These are phyloP conservation scores for Bombylius discolor DNA, from an alignment of 2,888 invertebrate genomes.

Conservation along the genomic window DNA sequence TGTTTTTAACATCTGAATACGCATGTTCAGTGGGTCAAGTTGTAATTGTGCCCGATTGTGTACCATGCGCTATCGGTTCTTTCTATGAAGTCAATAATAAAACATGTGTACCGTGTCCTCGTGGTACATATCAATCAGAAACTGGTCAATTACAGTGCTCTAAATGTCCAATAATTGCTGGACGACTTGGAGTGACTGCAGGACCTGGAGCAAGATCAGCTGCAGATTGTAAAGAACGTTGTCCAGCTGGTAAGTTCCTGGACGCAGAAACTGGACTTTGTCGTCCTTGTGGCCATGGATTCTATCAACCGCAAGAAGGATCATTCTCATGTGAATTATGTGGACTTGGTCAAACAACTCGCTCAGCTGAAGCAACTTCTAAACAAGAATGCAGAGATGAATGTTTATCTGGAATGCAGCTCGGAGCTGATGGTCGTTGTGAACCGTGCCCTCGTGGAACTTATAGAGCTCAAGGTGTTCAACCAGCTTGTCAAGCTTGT, in stretches of 20 bases:
- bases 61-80: constrained; percentile 85
- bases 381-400: constrained; percentile 81
- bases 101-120: constrained; percentile 69
- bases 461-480: constrained; percentile 72
- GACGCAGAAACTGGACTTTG: constrained; percentile 81
- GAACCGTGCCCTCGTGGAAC: constrained; percentile 85
- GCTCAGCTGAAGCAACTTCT: constrained; percentile 79
- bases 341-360: constrained; percentile 81
- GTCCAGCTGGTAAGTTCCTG: constrained; percentile 88
- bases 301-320: constrained; percentile 82
- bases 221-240: constrained; percentile 83
- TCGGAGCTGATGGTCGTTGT: constrained; percentile 78
- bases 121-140: constrained; percentile 89
- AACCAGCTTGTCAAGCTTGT: constrained; percentile 78
- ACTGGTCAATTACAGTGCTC: constrained; percentile 80
- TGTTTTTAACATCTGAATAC: constrained; percentile 77
- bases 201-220: constrained; percentile 77
- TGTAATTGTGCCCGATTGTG: constrained; percentile 85
- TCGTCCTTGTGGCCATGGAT: constrained; percentile 85
- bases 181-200: constrained; percentile 78
- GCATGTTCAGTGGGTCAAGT: constrained; percentile 90
- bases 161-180: constrained; percentile 79
- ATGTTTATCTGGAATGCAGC: constrained; percentile 63
- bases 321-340: constrained; percentile 81
- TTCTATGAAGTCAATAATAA: constrained; percentile 65